Evolutionary conservation across 2,888 invertebrate species (phyloP), one percentile per base, ranked within the genome.

Genomic region (Chirona hameri): DNA sequence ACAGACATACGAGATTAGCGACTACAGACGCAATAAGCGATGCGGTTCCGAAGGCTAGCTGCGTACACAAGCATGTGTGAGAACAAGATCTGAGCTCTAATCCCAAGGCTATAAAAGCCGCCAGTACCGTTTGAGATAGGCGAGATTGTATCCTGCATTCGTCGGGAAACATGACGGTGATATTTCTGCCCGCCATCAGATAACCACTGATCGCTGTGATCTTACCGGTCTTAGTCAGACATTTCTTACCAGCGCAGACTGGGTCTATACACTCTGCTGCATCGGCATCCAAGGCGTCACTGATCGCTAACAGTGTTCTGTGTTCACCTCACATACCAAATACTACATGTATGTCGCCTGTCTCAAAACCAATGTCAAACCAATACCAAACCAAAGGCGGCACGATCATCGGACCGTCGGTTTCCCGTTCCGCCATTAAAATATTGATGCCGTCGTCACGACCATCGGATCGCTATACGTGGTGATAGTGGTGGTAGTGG

Each of bases 1-100:
- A 98, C 97, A 85, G 29, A 48, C n/a, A 27, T 48, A 29, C 98
- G 92, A 82, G 97, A 96, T 89, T 94, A 98, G n/a, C n/a, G n/a
- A n/a, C n/a, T n/a, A n/a, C n/a, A n/a, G n/a, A 2, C 29, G 15
- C 14, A 27, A 2, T 5, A 29, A 12, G 29, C n/a, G 27, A 14
- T 0, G 79, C 81, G 85, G 3, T 12, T 1, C 52, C 39, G 39
- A 39, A 7, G 2, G 2, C 39, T 39, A 60, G 3, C n/a, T 7
- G n/a, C 24, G n/a, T 0, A 15, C n/a, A n/a, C n/a, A 60, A n/a
- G 21, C 60, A 24, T n/a, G 24, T 60, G 60, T n/a, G 60, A 24
- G 60, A 60, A 60, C 60, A 60, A 5, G 60, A 21, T 12, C 57
- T 52, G 52, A 52, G 52, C 14, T 57, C 14, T 57, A 12, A 57